These are phyloP conservation scores for Pitangus sulphuratus DNA, from an alignment of 2,797 vertebrate genomes.

Conservation along the genomic window DNA sequence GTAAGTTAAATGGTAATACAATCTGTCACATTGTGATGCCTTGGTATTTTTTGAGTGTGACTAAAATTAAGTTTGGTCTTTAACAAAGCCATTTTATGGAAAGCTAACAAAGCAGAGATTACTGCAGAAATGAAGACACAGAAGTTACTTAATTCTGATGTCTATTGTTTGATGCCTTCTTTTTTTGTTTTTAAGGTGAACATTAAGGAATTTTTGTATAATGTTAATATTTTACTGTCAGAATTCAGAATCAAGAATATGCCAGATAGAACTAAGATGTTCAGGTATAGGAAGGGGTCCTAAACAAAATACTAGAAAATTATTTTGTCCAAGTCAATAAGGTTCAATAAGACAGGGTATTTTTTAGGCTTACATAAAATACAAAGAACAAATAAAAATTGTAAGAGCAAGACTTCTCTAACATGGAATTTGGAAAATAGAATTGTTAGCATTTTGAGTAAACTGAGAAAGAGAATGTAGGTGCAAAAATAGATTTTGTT, in stretches of 20 bases:
- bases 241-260: background rate
- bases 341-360: background rate
- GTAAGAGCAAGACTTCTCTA: background rate
- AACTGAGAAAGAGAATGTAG: background rate
- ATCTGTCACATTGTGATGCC: background rate
- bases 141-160: background rate
- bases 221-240: background rate
- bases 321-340: background rate
- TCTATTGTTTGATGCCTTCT: background rate
- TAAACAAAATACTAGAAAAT: background rate
- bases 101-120: background rate
- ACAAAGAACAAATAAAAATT: background rate
- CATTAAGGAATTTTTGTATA: background rate
- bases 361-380: background rate
- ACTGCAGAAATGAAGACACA: background rate
- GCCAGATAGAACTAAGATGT: background rate
- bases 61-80: background rate
- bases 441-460: background rate
- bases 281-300: background rate
- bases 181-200: background rate
- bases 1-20: background rate
- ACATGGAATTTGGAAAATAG: background rate
- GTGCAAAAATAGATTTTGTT: background rate
- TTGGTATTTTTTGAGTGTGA: background rate
- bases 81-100: background rate